These are phyloP conservation scores for Scaptomyza caliginosa DNA, from an alignment of 2,888 invertebrate genomes.

Conservation along the genomic window DNA sequence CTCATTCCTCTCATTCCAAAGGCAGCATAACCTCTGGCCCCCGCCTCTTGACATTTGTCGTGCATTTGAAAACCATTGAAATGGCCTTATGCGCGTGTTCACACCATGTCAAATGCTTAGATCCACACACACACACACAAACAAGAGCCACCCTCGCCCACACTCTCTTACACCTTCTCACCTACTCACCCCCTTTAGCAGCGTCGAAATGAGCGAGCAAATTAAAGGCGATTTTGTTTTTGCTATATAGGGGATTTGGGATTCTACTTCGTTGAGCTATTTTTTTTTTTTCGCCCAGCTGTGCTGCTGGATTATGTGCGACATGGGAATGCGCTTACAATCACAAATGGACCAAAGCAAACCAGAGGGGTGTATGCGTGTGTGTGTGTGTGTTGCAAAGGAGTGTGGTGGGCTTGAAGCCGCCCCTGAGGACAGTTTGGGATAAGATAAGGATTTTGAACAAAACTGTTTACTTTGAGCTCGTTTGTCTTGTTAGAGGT, in stretches of 20 bases:
- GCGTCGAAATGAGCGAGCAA: constrained; percentile 53
- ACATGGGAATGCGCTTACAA: constrained; percentile 54
- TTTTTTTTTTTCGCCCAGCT: constrained; percentile 14
- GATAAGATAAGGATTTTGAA: constrained; percentile 1
- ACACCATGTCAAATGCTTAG: constrained; percentile 74
- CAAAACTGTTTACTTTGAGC: constrained; percentile 4
- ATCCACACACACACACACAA: constrained; percentile 29
- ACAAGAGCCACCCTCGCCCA: constrained; percentile 4
- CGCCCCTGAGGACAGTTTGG: constrained; percentile 19
- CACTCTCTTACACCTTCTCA: not conserved
- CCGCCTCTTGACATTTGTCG: constrained; percentile 13
- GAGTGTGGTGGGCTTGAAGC: constrained; percentile 3
- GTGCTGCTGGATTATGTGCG: constrained; percentile 63
- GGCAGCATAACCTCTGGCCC: constrained; percentile 5
- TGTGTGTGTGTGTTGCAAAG: constrained; percentile 7
- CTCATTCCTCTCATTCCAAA: not conserved
- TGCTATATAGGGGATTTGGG: constrained; percentile 52
- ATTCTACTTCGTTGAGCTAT: constrained; percentile 6
- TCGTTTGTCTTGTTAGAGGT: not conserved
- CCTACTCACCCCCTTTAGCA: constrained; percentile 1
- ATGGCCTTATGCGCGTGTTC: constrained; percentile 72
- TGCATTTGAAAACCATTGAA: constrained; percentile 57
- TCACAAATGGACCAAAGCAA: constrained; percentile 17
- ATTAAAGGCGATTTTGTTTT: constrained; percentile 65
- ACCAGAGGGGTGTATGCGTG: not conserved